Base-by-base conservation (phyloP, 2,888 invertebrate species). In the Drosophila glabriapex region DNA sequence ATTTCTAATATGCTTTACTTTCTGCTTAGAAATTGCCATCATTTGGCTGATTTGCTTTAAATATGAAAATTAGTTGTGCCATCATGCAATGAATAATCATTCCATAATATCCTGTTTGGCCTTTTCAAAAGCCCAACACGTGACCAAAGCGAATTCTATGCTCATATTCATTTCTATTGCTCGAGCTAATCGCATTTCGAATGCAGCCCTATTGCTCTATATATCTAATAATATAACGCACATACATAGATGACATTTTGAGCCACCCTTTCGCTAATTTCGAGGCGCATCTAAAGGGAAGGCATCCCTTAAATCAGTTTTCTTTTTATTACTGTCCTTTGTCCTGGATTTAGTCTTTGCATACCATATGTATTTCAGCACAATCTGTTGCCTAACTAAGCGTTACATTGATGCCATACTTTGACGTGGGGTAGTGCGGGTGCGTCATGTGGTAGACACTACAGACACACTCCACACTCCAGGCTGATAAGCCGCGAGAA, bases 101-200 rank as follows among this genome's bases (percentile, higher is more conserved):
- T 73, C 73, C 64, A 79, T 63, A 70, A 63, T 54, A 56, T 78
- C 59, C 63, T 55, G 64, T 65, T 69, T 67, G 50, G 7, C 31
- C 61, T 78, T 64, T 86, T 87, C 84, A 78, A 73, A 74, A 85
- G 82, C 80, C 81, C 79, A 89, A 83, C 93, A 93, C 93, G 93
- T 93, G 93, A 93, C 93, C 93, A 93, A 82, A 91, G 91, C 93
- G 84, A 92, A 93, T 93, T 91, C 68, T 88, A 91, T 92, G 91
- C 93, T 92, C 86, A 93, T 93, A 92, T 89, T 72, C 83, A 92
- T 92, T 91, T 80, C 76, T 82, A 83, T 74, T 76, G 55, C 66
- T 19, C 14, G 55, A 46, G 31, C 37, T 89, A 84, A 87, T 89
- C 80, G 68, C 72, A 78, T 83, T 78, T 70, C 58, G 37, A 73